Evolutionary conservation across 2,888 invertebrate genomes (phyloP), one percentile per base, ranked within the genome.

Genomic region (Erannis defoliaria): DNA sequence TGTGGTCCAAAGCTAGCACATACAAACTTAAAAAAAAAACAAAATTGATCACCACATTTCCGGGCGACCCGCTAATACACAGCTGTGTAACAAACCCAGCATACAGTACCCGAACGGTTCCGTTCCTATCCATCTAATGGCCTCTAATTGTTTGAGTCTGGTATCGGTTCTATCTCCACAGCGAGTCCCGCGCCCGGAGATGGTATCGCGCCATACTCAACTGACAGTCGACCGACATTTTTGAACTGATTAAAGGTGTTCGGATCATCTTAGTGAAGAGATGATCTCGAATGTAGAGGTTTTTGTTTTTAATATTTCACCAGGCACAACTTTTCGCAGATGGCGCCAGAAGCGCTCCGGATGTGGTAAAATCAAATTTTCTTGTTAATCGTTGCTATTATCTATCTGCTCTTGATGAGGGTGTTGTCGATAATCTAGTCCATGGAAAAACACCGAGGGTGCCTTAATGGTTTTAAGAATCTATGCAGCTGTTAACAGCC

Each of bases 131-230:
- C 75, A 74, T 84, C 85, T 90, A 89, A 89, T 89, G 81, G 87
- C 80, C 78, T 86, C 88, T 91, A 91, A 91, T 91, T 91, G 91
- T 91, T 90, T 86, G 85, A 82, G 68, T 76, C 70, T 26, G 51
- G 70, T 72, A 70, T 79, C 69, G 62, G 23, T 19, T 19, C 55
- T 37, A 70, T 66, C 63, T 66, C 59, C 58, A 61, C 72, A 48
- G 51, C 40, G 16, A 49, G 64, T 66, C 64, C 59, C 43, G 40
- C 53, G 46, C 59, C 2, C 50, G 26, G 49, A 61, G 67, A 71
- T 71, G 55, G 50, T 62, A 70, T 67, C 64, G 37, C 18, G 5
- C 16, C 46, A 53, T 46, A 49, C 43, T 35, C 31, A 53, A 23
- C 59, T 55, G 64, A 61, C 65, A 65, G 56, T 51, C 60, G 58